Conservation (phyloP, 2,888 invertebrate species). For the Plutella xylostella region DNA sequence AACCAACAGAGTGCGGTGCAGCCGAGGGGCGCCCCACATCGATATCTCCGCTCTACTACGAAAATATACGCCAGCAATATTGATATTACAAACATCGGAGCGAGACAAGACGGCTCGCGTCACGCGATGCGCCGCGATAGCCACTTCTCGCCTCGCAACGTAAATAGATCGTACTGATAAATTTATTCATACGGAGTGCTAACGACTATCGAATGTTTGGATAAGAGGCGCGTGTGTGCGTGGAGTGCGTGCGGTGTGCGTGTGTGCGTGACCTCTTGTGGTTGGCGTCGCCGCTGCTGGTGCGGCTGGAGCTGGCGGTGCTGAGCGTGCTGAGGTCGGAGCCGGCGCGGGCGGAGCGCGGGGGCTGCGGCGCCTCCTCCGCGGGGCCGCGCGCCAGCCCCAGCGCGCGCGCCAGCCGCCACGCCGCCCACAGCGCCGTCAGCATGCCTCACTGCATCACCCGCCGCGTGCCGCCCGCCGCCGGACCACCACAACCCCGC, state of each 20-base stretch:
- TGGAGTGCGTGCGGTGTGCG: neutral
- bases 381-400: slow-evolving; percentile 47
- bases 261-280: slow-evolving; percentile 46
- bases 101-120: too few relatives aligned
- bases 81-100: too few relatives aligned
- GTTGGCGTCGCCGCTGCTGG: slow-evolving; percentile 54
- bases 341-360: slow-evolving; percentile 60
- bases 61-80: too few relatives aligned
- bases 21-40: too few relatives aligned
- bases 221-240: too few relatives aligned
- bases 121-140: too few relatives aligned
- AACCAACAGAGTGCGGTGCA: too few relatives aligned
- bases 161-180: too few relatives aligned
- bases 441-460: slow-evolving; percentile 72
- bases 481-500: slow-evolving; percentile 11
- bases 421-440: slow-evolving; percentile 72
- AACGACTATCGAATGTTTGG: too few relatives aligned
- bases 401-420: slow-evolving; percentile 73
- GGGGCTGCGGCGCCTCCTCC: slow-evolving; percentile 54
- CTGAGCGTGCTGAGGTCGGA: slow-evolving; percentile 63
- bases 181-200: too few relatives aligned
- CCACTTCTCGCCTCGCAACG: too few relatives aligned
- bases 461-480: slow-evolving; percentile 31
- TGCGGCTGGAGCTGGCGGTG: slow-evolving; percentile 61
- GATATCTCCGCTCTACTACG: too few relatives aligned